Evolutionary conservation across 2,888 invertebrate genomes (phyloP).

Genomic region (Drosophila villosipedis): DNA sequence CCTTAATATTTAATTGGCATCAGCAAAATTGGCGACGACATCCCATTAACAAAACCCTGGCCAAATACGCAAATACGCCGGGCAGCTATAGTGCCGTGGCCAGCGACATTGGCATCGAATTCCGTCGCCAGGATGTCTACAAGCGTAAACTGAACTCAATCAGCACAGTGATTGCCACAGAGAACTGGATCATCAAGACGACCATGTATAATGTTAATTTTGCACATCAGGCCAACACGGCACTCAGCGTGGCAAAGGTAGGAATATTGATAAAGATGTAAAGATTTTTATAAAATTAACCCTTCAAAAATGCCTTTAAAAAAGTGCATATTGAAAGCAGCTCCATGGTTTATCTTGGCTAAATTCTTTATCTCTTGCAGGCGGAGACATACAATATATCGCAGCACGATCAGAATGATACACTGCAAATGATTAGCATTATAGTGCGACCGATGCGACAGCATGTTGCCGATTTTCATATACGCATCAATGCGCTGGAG

Average conservation of each 20-base stretch:
- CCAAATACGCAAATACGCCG: conserved; percentile 88
- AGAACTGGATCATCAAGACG: conserved; percentile 95
- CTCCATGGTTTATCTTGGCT: not conserved
- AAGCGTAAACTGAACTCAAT: conserved; percentile 89
- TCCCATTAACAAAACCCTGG: conserved; percentile 90
- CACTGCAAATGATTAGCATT: conserved; percentile 93
- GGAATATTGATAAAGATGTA: conserved; percentile 31
- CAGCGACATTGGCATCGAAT: conserved; percentile 79
- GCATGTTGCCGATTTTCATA: conserved; percentile 88
- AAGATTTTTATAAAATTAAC: not conserved
- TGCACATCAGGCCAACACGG: conserved; percentile 92
- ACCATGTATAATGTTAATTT: conserved; percentile 90
- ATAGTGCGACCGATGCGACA: conserved; percentile 89
- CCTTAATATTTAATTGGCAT: conserved; percentile 88
- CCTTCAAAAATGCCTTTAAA: not conserved
- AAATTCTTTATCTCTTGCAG: conserved; percentile 72
- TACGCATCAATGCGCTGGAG: conserved; percentile 91
- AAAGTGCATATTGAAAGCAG: not conserved
- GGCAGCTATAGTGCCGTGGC: conserved; percentile 84
- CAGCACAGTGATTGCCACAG: conserved; percentile 90
- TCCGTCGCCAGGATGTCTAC: conserved; percentile 88
- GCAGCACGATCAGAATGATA: conserved; percentile 88
- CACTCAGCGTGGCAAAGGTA: conserved; percentile 90
- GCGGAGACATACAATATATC: conserved; percentile 91
- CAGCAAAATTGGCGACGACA: conserved; percentile 89